Base-by-base conservation (phyloP, 2,888 invertebrate genomes). In the Colostygia pectinataria region DNA sequence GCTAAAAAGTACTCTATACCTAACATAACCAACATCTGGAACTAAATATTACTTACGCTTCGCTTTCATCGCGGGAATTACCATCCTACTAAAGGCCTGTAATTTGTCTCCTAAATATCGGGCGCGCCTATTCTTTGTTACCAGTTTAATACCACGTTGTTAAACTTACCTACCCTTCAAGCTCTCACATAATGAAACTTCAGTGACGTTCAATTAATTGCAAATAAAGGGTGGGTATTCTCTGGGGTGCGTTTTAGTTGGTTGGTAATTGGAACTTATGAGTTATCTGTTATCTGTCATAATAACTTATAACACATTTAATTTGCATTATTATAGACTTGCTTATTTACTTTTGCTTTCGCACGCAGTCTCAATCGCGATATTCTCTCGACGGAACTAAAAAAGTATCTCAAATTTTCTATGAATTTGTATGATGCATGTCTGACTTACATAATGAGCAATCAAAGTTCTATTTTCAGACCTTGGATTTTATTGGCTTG, bases 21-120 rank as follows among this genome's bases (percentile, higher is more conserved):
- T n/a, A n/a, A n/a, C n/a, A n/a, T n/a, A n/a, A n/a, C n/a, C n/a
- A n/a, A n/a, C n/a, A n/a, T n/a, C n/a, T n/a, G n/a, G n/a, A 1
- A 27, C 2, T 27, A 10, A 27, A 25, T 9, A 10, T 15, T 41
- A 25, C 15, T n/a, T 31, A 20, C 18, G 9, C 32, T 1, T 25
- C 12, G 9, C 23, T 23, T 44, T 44, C 58, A 63, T 63, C 59
- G 53, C 48, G 60, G 56, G 38, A 38, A 45, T 25, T n/a, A n/a
- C n/a, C n/a, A n/a, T n/a, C n/a, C n/a, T n/a, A 43, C 36, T 67
- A 70, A 72, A 57, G 53, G 63, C 59, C 53, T 60, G 65, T 71
- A 74, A 78, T 83, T 80, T 81, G 75, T 81, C 45, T 53, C 68
- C 59, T 65, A 62, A 72, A 78, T 74, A 78, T 74, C 65, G 57